These are phyloP conservation scores for Ectemnius continuus DNA, from an alignment of 2,888 invertebrate genomes.

Conservation along the genomic window DNA sequence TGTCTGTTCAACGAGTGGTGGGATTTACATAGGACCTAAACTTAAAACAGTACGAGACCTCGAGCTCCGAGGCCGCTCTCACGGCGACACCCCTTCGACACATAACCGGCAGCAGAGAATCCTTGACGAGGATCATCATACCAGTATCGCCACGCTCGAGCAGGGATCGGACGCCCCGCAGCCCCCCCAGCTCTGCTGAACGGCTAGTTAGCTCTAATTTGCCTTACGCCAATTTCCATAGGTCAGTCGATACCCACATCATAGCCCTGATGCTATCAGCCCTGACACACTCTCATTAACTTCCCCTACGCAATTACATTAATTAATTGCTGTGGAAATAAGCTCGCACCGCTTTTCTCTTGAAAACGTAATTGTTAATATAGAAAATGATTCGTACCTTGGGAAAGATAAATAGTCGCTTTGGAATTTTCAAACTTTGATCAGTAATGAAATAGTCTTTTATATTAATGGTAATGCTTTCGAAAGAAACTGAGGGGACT, in stretches of 20 bases:
- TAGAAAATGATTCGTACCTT: too few species aligned
- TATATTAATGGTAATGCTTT: too few species aligned
- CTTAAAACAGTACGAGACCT: constrained; percentile 75
- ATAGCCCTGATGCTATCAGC: too few species aligned
- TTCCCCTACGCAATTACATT: too few species aligned
- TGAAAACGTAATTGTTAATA: too few species aligned
- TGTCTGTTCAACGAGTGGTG: not conserved
- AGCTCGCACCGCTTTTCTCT: too few species aligned
- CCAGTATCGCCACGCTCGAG: constrained; percentile 72
- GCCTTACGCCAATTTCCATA: constrained; percentile 75
- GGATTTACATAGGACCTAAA: constrained; percentile 71
- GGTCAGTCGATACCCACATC: constrained; percentile 51
- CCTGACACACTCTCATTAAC: too few species aligned
- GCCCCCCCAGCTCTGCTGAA: constrained; percentile 74
- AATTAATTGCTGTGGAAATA: too few species aligned
- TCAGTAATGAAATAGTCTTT: too few species aligned
- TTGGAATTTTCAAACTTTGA: too few species aligned
- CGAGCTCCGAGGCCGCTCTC: constrained; percentile 71
- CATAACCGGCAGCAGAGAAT: constrained; percentile 74
- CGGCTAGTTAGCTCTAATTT: constrained; percentile 71
- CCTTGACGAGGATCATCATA: constrained; percentile 70
- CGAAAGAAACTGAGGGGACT: not conserved
- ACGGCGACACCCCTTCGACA: constrained; percentile 70
- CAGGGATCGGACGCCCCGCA: constrained; percentile 71
- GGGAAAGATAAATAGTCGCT: too few species aligned